Conservation (phyloP, 2,113 vertebrate species). For the Scophthalmus maximus region DNA sequence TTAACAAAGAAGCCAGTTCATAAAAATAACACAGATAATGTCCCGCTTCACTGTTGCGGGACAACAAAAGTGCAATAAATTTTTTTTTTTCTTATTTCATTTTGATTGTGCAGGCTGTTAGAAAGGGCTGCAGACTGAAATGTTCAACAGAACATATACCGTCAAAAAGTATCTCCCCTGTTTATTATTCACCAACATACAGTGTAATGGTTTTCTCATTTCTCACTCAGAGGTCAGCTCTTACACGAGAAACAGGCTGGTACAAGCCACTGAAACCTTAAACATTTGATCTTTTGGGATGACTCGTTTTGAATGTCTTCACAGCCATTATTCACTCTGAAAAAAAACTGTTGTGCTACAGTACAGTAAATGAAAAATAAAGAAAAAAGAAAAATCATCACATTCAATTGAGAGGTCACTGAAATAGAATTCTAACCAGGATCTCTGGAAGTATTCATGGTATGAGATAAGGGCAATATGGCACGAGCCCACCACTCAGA, state of each 20-base stretch:
- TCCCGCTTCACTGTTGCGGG: constrained; percentile 1
- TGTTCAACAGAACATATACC: constrained; percentile 2
- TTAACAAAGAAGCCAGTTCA: constrained; percentile 33
- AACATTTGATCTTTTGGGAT: neutral
- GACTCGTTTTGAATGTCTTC: neutral
- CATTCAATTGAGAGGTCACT: constrained; percentile 14
- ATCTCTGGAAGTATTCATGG: constrained; percentile 28
- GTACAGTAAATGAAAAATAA: constrained; percentile 1
- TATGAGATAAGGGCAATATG: constrained; percentile 57
- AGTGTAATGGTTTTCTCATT: neutral
- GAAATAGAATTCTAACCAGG: constrained; percentile 8
- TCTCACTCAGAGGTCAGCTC: neutral
- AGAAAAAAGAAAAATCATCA: neutral
- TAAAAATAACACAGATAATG: constrained; percentile 42
- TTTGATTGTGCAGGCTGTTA: neutral
- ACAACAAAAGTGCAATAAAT: constrained; percentile 14
- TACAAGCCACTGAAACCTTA: neutral
- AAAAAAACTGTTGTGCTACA: neutral
- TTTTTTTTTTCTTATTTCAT: neutral
- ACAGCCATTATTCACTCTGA: neutral
- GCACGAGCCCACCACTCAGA: constrained; percentile 43
- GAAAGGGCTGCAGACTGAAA: neutral
- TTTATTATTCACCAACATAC: neutral
- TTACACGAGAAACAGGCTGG: neutral
- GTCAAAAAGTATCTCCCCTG: neutral